Evolutionary conservation across 1,140 invertebrate species (phyloP).

Genomic region (Globodera ellingtonae): DNA sequence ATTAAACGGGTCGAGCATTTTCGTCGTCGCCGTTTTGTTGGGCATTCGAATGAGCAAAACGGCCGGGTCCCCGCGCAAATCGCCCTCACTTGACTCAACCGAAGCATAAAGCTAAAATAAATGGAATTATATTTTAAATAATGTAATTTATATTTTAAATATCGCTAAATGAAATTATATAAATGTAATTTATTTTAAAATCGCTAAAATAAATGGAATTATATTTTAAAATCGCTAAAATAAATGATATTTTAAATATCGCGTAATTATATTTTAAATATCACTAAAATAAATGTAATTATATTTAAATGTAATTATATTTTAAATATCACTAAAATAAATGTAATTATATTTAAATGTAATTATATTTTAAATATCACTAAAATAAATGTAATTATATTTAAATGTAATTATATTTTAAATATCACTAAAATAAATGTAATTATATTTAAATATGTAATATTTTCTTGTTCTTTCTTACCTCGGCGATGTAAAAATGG

Average conservation of each 20-base stretch:
- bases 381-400: neutral
- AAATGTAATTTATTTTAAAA: too few species aligned
- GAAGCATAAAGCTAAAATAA: slow-evolving; percentile 38
- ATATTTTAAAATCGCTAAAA: slow-evolving; percentile 26
- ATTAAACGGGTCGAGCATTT: neutral
- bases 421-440: neutral
- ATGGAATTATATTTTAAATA: too few species aligned
- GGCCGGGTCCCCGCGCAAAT: slow-evolving; percentile 55
- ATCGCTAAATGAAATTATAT: too few species aligned
- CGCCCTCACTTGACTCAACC: slow-evolving; percentile 57
- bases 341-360: neutral
- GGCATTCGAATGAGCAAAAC: slow-evolving; percentile 33
- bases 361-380: too few species aligned
- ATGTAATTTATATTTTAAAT: too few species aligned
- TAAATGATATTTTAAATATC: neutral
- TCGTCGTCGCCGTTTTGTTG: neutral
- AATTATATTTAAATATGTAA: neutral
- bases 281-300: slow-evolving; percentile 33
- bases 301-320: slow-evolving; percentile 3
- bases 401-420: neutral
- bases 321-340: neutral
- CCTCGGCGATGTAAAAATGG: slow-evolving; percentile 58
- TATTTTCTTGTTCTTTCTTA: neutral
- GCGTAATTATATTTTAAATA: neutral
- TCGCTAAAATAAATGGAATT: neutral